Base-by-base conservation (phyloP, 1,140 invertebrate genomes). In the Drosophila paulistorum region DNA sequence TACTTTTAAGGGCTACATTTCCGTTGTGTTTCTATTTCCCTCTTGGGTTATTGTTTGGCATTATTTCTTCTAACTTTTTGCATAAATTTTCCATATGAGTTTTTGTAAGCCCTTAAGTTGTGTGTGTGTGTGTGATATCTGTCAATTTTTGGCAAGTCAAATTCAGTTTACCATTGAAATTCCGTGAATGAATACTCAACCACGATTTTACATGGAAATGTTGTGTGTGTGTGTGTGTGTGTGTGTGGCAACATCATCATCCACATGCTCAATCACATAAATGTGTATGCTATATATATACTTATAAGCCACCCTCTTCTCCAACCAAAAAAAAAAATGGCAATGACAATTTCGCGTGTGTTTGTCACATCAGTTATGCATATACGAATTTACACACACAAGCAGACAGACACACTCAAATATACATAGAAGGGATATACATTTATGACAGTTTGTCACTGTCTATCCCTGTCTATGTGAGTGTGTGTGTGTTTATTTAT, bases 281-380 rank as follows among this genome's bases (percentile, higher is more conserved):
- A 23, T 23, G 17, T 30, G 30, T 30, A 30, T 30, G 30, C 30
- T 30, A 30, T 30, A 30, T 30, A 30, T 26, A 5, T 26, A 26
- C 3, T 3, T 26, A 26, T 30, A 30, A 23, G 10, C 64, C 45
- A 76, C 51, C 51, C 55, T 69, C 54, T 57, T 41, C 55, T 63
- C 54, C 71, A 60, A 68, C 37, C 37, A 39, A 41, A 20, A 59
- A 64, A 42, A 39, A 41, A 39, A 59, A 64, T 45, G 65, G 73
- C 81, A 86, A 86, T 89, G 83, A 86, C 83, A 89, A 83, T 87
- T 87, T 89, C 84, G 84, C 84, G 84, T 89, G 84, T 79, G 80
- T 81, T 89, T 89, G 80, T 78, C 85, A 89, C 81, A 89, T 89
- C 84, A 89, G 84, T 89, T 87, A 89, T 87, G 84, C 76, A 74